These are phyloP conservation scores for Ernsta delagoae DNA, from an alignment of 2,888 invertebrate species.

Conservation along the genomic window DNA sequence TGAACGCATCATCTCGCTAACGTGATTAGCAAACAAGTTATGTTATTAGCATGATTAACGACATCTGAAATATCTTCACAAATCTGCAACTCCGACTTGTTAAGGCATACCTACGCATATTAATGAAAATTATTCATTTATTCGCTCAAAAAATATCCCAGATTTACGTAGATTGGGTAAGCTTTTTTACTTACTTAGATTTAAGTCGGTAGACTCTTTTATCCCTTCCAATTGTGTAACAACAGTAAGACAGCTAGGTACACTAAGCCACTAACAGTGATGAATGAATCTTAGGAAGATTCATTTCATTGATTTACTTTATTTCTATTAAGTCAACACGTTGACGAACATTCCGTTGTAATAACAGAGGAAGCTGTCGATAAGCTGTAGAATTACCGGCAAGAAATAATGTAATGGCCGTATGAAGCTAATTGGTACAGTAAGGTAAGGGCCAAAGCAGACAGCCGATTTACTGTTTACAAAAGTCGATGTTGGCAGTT, in stretches of 20 bases:
- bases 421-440: slow-evolving; percentile 13
- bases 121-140: background rate
- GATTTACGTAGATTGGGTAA: no score
- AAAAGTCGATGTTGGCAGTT: background rate
- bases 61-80: slow-evolving; percentile 12
- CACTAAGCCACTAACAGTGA: background rate
- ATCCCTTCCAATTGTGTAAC: no score
- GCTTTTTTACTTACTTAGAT: no score
- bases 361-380: slow-evolving; percentile 6
- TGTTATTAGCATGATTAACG: slow-evolving; percentile 29
- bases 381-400: slow-evolving; percentile 16
- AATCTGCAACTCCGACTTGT: background rate
- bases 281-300: background rate
- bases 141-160: no score
- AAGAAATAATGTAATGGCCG: slow-evolving; percentile 20
- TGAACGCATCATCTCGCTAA: slow-evolving; percentile 34
- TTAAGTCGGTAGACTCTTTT: no score
- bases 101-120: background rate
- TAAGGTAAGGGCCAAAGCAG: background rate
- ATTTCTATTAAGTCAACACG: slow-evolving; percentile 1
- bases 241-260: no score
- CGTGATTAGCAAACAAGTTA: slow-evolving; percentile 33
- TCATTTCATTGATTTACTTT: background rate
- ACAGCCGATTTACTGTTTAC: background rate
- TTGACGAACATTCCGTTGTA: slow-evolving; percentile 9